These are phyloP conservation scores for Oxycera nigricornis DNA, from an alignment of 2,888 invertebrate species.

Conservation along the genomic window DNA sequence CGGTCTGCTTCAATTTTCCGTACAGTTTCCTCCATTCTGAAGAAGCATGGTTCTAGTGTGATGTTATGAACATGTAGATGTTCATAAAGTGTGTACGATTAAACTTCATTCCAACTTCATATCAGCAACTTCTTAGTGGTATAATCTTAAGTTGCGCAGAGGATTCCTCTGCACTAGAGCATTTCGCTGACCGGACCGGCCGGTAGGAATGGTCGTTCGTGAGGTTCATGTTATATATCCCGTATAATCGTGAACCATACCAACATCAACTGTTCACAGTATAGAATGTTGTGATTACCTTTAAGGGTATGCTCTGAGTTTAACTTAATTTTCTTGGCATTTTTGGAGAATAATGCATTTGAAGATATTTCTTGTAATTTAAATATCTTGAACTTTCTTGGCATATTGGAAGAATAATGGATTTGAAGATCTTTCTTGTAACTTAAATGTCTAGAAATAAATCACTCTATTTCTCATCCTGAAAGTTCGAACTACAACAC, in stretches of 20 bases:
- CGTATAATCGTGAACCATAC: background rate
- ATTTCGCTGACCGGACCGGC: background rate
- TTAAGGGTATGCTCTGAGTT: background rate
- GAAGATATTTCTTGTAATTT: no score
- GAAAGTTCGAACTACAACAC: no score
- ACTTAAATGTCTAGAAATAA: no score
- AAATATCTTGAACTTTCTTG: no score
- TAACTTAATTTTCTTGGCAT: no score
- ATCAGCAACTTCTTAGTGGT: background rate
- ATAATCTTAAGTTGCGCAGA: background rate
- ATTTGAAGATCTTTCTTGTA: no score
- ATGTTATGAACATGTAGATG: background rate
- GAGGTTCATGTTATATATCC: background rate
- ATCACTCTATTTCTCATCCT: no score
- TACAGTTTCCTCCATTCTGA: conserved; percentile 11
- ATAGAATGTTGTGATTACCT: background rate
- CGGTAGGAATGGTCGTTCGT: background rate
- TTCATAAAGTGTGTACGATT: background rate
- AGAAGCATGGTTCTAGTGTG: background rate
- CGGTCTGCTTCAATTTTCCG: conserved; percentile 18
- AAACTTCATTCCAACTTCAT: conserved; percentile 15
- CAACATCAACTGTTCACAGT: background rate
- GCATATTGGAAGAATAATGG: no score
- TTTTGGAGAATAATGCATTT: no score
- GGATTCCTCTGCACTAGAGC: background rate